Evolutionary conservation across 2,113 vertebrate genomes (phyloP).

Genomic region (Neomonachus schauinslandi): DNA sequence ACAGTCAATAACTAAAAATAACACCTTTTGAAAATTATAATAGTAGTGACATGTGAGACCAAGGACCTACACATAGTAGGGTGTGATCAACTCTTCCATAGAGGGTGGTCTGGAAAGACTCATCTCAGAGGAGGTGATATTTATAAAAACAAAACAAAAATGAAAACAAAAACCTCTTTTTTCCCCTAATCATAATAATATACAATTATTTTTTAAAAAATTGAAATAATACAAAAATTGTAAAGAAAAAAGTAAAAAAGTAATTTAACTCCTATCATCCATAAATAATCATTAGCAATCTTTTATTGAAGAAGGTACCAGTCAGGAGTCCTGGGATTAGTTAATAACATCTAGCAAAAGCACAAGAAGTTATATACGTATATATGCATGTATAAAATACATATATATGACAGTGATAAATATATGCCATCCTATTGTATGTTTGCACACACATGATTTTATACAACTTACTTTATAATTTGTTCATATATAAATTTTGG

Average conservation of each 20-base stretch:
- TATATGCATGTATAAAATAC: background rate
- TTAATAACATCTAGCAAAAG: background rate
- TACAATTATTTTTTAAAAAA: background rate
- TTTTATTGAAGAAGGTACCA: background rate
- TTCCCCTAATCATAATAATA: background rate
- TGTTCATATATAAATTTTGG: background rate
- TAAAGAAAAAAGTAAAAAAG: background rate
- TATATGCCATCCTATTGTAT: background rate
- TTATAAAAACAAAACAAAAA: background rate
- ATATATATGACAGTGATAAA: background rate
- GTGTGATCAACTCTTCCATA: background rate
- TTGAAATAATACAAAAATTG: conserved; percentile 8
- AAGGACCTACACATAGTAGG: background rate
- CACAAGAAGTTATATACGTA: background rate
- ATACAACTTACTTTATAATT: conserved; percentile 25
- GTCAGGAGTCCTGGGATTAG: background rate
- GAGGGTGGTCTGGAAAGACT: background rate
- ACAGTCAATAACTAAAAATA: conserved; percentile 4
- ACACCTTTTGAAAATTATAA: background rate
- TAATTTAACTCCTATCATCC: background rate
- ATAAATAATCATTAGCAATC: conserved; percentile 11
- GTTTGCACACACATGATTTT: background rate
- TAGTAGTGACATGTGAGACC: background rate
- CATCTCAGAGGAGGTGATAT: background rate
- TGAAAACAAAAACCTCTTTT: background rate